Evolutionary conservation across 2,888 invertebrate genomes (phyloP).

Genomic region (Melikaiella ostensackeni): DNA sequence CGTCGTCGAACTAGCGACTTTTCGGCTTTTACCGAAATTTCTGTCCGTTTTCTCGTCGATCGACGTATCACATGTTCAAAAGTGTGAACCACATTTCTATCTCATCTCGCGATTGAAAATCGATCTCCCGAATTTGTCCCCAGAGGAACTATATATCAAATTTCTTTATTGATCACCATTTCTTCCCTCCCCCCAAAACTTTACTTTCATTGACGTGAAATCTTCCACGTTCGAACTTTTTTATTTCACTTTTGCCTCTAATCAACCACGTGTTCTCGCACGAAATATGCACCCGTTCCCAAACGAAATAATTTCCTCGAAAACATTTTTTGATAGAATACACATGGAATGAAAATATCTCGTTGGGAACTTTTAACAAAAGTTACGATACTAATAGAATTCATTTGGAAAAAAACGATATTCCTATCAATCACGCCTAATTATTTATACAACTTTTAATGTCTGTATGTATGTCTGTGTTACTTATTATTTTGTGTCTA

Average conservation of each 20-base stretch:
- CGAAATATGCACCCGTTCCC: constrained; percentile 52
- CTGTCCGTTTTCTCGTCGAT: constrained; percentile 50
- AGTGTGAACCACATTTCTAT: constrained; percentile 64
- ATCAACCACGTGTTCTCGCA: constrained; percentile 48
- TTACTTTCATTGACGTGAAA: constrained; percentile 29
- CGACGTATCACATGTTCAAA: constrained; percentile 73
- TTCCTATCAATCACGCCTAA: constrained; percentile 50
- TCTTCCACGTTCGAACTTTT: constrained; percentile 30
- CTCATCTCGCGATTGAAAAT: constrained; percentile 38
- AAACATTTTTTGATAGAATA: background rate
- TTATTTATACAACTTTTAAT: constrained; percentile 46
- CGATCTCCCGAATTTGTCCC: constrained; percentile 11
- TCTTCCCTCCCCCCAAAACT: background rate
- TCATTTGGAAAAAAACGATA: constrained; percentile 49
- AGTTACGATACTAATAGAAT: constrained; percentile 53
- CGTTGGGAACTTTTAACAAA: constrained; percentile 46
- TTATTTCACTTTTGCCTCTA: constrained; percentile 3
- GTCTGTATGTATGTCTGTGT: constrained; percentile 13
- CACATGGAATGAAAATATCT: background rate
- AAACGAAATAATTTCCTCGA: constrained; percentile 15
- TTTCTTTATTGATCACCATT: background rate
- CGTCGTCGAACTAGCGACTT: constrained; percentile 61
- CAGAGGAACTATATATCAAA: background rate
- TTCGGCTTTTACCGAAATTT: constrained; percentile 43
- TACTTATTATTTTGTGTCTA: constrained; percentile 16